phyloP scores from a whole-genome alignment of 35 echinoderm and acorn worm species.

The Strongylocentrotus purpuratus region DNA sequence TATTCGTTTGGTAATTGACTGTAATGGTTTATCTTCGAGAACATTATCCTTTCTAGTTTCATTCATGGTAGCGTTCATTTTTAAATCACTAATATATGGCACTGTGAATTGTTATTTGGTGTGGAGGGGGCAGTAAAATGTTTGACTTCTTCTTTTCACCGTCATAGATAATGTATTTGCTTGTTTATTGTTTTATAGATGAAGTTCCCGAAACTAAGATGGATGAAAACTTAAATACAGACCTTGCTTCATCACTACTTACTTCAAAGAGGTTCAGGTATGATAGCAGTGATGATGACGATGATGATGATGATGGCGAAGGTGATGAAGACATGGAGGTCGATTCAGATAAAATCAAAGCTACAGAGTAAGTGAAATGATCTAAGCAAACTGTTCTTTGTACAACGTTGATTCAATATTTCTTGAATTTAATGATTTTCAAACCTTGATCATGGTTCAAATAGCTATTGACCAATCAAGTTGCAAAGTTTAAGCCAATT shows the following conservation, averaged over 20 bases:
- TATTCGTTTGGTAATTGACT: no score
- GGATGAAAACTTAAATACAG: background rate
- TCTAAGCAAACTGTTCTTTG: background rate
- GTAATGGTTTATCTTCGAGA: no score
- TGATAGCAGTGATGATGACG: conserved; percentile 67
- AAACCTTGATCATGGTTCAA: background rate
- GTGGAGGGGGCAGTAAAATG: background rate
- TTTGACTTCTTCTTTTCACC: background rate
- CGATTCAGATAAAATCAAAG: conserved; percentile 20
- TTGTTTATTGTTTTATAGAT: background rate
- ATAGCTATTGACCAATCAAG: background rate
- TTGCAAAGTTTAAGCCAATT: background rate
- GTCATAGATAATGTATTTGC: no score
- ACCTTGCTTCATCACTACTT: conserved; percentile 21
- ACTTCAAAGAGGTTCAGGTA: conserved; percentile 39
- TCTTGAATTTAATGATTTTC: background rate
- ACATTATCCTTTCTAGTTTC: no score
- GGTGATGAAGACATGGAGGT: conserved; percentile 51
- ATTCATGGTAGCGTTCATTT: no score
- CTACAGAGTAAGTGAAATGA: background rate
- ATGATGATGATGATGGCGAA: conserved; percentile 61
- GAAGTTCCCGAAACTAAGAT: background rate
- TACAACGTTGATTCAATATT: background rate
- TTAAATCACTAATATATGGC: no score
- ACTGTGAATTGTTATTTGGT: background rate